Evolutionary conservation across 1,140 invertebrate species (phyloP).

Genomic region (Ceratosolen solmsi): DNA sequence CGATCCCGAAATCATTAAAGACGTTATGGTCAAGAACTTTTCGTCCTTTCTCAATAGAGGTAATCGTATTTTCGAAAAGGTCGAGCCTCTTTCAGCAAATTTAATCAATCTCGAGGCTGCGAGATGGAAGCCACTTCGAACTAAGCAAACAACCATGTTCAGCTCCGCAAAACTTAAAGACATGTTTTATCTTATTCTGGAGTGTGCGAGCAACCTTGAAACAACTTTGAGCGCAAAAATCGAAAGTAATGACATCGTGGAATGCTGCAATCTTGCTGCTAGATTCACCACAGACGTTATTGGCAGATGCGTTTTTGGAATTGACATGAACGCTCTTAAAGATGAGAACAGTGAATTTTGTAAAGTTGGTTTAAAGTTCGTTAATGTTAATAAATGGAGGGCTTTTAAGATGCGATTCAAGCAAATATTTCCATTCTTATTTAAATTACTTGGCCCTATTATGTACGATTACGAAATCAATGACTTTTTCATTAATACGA

Average conservation of each 20-base stretch:
- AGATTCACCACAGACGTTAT: slow-evolving; percentile 69
- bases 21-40: slow-evolving; percentile 67
- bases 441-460: slow-evolving; percentile 40
- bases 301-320: slow-evolving; percentile 67
- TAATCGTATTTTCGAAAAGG: slow-evolving; percentile 49
- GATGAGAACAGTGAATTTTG: slow-evolving; percentile 71
- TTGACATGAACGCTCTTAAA: slow-evolving; percentile 67
- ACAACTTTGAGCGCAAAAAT: slow-evolving; percentile 18
- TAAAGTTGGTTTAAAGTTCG: slow-evolving; percentile 63
- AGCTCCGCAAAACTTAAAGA: slow-evolving; percentile 64
- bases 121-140: slow-evolving; percentile 71
- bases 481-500: slow-evolving; percentile 69
- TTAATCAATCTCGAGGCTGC: slow-evolving; percentile 57
- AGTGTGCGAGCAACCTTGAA: slow-evolving; percentile 35
- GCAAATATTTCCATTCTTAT: slow-evolving; percentile 46
- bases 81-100: slow-evolving; percentile 50
- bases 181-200: slow-evolving; percentile 53
- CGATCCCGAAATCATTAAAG: slow-evolving; percentile 57
- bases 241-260: slow-evolving; percentile 38
- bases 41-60: slow-evolving; percentile 63
- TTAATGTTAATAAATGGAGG: slow-evolving; percentile 45
- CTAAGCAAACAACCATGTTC: slow-evolving; percentile 70
- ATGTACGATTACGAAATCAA: slow-evolving; percentile 59
- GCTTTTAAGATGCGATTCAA: slow-evolving; percentile 42
- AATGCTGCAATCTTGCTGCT: slow-evolving; percentile 62